Evolutionary conservation across 1,140 invertebrate species (phyloP), one percentile per base, ranked within the genome.

Genomic region (Drosophila santomea): DNA sequence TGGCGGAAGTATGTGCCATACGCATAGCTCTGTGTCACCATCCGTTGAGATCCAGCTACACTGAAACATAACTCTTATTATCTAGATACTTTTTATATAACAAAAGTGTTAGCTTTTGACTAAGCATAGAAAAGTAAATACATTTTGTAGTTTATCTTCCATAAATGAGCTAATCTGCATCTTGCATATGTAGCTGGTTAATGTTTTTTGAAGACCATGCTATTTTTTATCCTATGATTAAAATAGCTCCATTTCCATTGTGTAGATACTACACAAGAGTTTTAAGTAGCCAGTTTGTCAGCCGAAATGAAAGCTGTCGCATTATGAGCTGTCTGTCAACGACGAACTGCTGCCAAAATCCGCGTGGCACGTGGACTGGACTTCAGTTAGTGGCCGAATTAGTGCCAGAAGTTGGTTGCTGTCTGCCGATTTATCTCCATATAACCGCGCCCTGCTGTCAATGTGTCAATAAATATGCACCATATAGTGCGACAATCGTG

Each of bases 371-470:
- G 78, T 81, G 73, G 55, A 68, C 73, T 61, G 43, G 17, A 35
- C 67, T 44, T 23, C 54, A 38, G 47, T 58, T 58, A 58, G 79
- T 35, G 63, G 20, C 62, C 23, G 71, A 84, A 80, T 80, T 81
- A 69, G 39, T 77, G 73, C 67, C 78, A 68, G 66, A 75, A 78
- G 36, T 77, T 60, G 50, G 39, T 32, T 20, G 55, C 61, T 66
- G 75, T 69, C 75, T 72, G 77, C 79, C 84, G 74, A 90, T 90
- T 90, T 85, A 84, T 89, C 84, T 80, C 68, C 84, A 90, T 89
- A 72, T 64, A 71, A 59, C 80, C 60, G 61, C 80, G 80, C 66
- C 83, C 69, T 77, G 62, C 84, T 89, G 85, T 89, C 84, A 89
- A 89, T 88, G 61, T 88, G 84, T 88, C 84, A 89, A 88, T 89